A percentile compares a stretch with the other conserved stretches of the same genome.
These are phyloP conservation scores for Stenoptilia bipunctidactyla DNA, from an alignment of 2,888 invertebrate genomes.

Conservation along the genomic window DNA sequence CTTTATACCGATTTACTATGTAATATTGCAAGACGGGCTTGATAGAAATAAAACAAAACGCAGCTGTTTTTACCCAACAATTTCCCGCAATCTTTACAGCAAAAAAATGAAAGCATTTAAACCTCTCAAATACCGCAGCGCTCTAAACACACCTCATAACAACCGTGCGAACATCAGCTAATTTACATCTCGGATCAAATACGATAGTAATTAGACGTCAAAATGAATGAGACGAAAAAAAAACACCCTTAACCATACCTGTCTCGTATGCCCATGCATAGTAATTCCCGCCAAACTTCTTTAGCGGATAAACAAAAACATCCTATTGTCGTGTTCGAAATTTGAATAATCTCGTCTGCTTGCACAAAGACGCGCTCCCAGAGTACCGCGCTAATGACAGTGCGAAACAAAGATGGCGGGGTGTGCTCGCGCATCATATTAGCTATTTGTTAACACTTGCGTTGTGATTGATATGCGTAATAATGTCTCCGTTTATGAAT, in stretches of 20 bases:
- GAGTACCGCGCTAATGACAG: conserved; percentile 57
- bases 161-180: conserved; percentile 47
- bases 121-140: conserved; percentile 33
- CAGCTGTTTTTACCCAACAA: too few relatives aligned
- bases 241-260: conserved; percentile 20
- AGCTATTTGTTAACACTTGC: conserved; percentile 55
- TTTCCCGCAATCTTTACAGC: too few relatives aligned
- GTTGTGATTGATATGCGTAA: conserved; percentile 66
- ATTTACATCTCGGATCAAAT: conserved; percentile 31
- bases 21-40: too few relatives aligned
- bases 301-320: conserved; percentile 62
- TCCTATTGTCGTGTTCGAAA: conserved; percentile 38
- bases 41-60: too few relatives aligned
- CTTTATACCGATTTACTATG: too few relatives aligned
- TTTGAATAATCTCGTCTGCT: conserved; percentile 35
- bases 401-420: conserved; percentile 44
- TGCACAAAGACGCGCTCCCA: conserved; percentile 26
- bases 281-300: conserved; percentile 28
- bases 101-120: conserved; percentile 28
- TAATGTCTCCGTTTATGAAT: conserved; percentile 52
- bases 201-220: conserved; percentile 45
- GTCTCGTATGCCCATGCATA: conserved; percentile 27
- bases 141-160: conserved; percentile 29
- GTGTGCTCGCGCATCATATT: conserved; percentile 59
- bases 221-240: conserved; percentile 13